Conservation (phyloP, 2,888 invertebrate species). For the Muschampia plurimacula region DNA sequence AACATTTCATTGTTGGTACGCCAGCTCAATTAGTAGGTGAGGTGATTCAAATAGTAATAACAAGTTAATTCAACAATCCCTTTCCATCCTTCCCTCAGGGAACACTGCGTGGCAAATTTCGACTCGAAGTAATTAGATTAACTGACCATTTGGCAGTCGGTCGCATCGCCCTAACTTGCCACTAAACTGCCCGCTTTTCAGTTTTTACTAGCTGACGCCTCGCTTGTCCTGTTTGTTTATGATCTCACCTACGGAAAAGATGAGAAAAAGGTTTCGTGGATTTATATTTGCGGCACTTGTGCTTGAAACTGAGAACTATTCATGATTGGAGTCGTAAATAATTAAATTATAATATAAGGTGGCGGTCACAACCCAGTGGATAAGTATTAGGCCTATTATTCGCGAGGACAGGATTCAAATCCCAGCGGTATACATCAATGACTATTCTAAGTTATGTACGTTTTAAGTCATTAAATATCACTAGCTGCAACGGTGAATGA, state of each 20-base stretch:
- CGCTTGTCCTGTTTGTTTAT: conserved; percentile 62
- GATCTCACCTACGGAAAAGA: background rate
- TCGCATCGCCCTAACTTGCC: conserved; percentile 51
- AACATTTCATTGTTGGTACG: conserved; percentile 28
- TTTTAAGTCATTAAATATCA: no score
- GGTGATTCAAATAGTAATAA: conserved; percentile 31
- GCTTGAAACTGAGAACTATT: no score
- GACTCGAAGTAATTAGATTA: conserved; percentile 69
- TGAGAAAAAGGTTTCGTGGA: background rate
- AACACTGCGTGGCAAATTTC: conserved; percentile 75
- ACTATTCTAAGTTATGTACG: no score
- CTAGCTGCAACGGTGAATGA: no score
- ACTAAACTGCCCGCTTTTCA: conserved; percentile 71
- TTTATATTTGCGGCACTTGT: background rate
- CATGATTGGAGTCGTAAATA: no score
- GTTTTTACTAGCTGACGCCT: conserved; percentile 68
- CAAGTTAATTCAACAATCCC: conserved; percentile 47
- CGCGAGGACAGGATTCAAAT: no score
- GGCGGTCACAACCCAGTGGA: no score
- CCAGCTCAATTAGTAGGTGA: conserved; percentile 33
- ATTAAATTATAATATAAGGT: no score
- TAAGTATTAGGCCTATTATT: no score
- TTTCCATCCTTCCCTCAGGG: conserved; percentile 36
- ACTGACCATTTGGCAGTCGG: conserved; percentile 58
- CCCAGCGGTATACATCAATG: no score